phyloP scores from a whole-genome alignment of 2,888 invertebrate species.

The Quadriops clusia region DNA sequence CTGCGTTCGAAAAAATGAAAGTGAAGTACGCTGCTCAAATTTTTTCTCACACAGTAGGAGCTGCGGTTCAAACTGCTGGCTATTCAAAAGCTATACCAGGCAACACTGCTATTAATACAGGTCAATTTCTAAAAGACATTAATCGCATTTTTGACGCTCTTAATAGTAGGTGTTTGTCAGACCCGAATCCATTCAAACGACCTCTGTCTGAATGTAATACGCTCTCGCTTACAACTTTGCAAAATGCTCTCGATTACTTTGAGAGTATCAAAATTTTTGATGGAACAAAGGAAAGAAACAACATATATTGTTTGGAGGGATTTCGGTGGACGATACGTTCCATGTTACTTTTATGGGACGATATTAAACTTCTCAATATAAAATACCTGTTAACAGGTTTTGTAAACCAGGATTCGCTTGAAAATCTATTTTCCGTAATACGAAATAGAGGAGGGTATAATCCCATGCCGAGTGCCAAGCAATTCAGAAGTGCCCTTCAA shows the following conservation, averaged over 20 bases:
- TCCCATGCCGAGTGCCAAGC: conserved; percentile 10
- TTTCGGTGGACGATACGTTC: conserved; percentile 10
- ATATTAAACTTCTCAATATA: conserved; percentile 4
- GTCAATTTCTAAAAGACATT: conserved; percentile 14
- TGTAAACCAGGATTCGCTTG: conserved; percentile 9
- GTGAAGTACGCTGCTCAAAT: conserved; percentile 14
- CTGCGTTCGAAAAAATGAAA: conserved; percentile 13
- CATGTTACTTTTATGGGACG: conserved; percentile 10
- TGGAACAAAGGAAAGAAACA: conserved; percentile 7
- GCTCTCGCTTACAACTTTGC: conserved; percentile 5
- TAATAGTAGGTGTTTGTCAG: conserved; percentile 11
- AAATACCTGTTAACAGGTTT: conserved; percentile 11
- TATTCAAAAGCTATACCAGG: conserved; percentile 10
- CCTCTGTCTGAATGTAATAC: conserved; percentile 12
- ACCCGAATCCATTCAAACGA: conserved; percentile 10
- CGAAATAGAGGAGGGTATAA: conserved; percentile 12
- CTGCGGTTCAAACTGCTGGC: conserved; percentile 12
- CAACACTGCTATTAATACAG: conserved; percentile 12
- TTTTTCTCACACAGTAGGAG: conserved; percentile 13
- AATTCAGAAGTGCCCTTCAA: conserved; percentile 10
- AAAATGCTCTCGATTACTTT: conserved; percentile 6
- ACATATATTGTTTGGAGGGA: conserved; percentile 12
- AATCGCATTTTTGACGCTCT: conserved; percentile 14
- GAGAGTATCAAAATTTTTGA: conserved; percentile 10
- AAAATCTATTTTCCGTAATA: conserved; percentile 13